Evolutionary conservation across 2,888 invertebrate species (phyloP), one percentile per base, ranked within the genome.

Genomic region (Bibio marci): DNA sequence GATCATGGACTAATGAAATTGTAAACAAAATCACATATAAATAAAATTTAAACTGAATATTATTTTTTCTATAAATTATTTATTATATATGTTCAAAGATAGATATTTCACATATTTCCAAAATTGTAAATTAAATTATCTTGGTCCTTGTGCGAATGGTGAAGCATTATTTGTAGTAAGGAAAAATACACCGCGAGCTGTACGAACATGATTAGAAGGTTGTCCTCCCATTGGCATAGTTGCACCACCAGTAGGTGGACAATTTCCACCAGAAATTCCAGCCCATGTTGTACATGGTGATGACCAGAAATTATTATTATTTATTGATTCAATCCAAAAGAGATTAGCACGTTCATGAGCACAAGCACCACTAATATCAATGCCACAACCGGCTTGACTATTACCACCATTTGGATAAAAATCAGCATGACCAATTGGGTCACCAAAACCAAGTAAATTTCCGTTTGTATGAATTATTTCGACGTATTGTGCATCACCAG

Each of bases 361-460:
- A 47, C 68, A 69, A n/a, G 48, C 35, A 34, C 56, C 57, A 40
- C 52, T 47, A 13, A 55, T 13, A 52, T 57, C 59, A 41, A 51
- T 41, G 46, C 56, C 61, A 58, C 66, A 67, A 53, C 66, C 64
- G 46, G 62, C 56, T 59, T 70, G 69, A 52, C 62, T 57, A 56
- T 66, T 65, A 51, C 64, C 58, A 25, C 51, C 57, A 37, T 63
- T 63, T 2, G 61, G 60, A 41, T 57, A 62, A 44, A 63, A 63
- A 25, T 62, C 59, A 8, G 58, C 55, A 15, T 51, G 50, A 10
- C 63, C 63, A 1, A 62, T 49, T 1, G 58, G 50, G 1, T 46
- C 40, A 1, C 45, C 36, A 26, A 61, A 50, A 1, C 63, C 63
- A 15, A 61, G 46, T 0, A 46, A 46, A 45, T 53, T 53, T 4